phyloP scores from a whole-genome alignment of 2,797 vertebrate species.

The Tadarida brasiliensis region DNA sequence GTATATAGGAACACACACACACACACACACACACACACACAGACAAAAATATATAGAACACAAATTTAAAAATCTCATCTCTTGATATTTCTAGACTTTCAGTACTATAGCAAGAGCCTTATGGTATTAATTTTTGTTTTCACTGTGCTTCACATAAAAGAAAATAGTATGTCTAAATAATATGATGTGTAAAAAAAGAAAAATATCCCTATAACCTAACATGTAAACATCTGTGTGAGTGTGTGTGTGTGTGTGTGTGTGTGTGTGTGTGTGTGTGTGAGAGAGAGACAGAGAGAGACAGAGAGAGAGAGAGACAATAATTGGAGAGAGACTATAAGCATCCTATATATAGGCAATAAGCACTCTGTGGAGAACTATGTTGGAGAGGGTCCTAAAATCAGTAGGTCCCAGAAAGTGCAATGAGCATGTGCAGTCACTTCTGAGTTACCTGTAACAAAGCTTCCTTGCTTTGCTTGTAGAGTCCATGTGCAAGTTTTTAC shows the following conservation, averaged over 20 bases:
- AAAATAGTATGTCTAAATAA: not conserved
- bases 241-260: not conserved
- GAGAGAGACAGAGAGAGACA: not conserved
- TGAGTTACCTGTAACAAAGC: not conserved
- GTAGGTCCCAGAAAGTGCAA: not conserved
- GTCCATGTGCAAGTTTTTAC: not conserved
- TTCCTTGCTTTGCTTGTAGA: not conserved
- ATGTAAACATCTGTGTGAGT: not conserved
- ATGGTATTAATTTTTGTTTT: not conserved
- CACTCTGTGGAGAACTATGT: not conserved
- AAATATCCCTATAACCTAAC: not conserved
- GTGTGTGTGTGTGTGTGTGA: not conserved
- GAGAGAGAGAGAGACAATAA: not conserved
- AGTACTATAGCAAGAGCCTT: not conserved
- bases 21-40: not conserved
- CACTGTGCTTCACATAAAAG: not conserved
- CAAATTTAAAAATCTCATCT: not conserved
- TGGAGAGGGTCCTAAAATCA: not conserved
- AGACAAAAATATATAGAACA: not conserved
- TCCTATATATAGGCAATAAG: not conserved
- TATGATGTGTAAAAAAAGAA: not conserved
- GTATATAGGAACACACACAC: not conserved
- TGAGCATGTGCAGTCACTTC: not conserved
- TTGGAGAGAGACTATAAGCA: not conserved
- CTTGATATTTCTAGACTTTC: not conserved